A percentile compares a stretch with the other conserved stretches of the same genome.
These are phyloP conservation scores for Whitmania pigra DNA, from an alignment of 1,140 invertebrate genomes.

Conservation along the genomic window DNA sequence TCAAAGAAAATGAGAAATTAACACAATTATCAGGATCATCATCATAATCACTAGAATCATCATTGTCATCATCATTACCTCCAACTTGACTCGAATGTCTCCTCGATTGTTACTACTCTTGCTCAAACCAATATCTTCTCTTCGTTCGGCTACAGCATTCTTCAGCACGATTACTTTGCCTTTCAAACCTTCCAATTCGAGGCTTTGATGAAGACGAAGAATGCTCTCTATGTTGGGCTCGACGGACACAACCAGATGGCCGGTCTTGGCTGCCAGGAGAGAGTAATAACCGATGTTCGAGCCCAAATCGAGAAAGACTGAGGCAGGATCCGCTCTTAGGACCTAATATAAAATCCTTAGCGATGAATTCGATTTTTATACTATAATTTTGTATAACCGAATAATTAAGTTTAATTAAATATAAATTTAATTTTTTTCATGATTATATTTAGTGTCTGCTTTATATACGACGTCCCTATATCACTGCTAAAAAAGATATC, in stretches of 20 bases:
- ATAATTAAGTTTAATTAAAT: too few species aligned
- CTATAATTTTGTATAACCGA: too few species aligned
- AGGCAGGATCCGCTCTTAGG: conserved; percentile 26
- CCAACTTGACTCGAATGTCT: conserved; percentile 28
- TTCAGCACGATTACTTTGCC: conserved; percentile 29
- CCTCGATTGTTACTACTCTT: conserved; percentile 32
- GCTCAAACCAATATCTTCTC: conserved; percentile 27
- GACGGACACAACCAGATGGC: conserved; percentile 33
- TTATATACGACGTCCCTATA: too few species aligned
- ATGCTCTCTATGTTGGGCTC: conserved; percentile 32
- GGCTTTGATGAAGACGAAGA: conserved; percentile 28
- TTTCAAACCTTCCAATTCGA: conserved; percentile 26
- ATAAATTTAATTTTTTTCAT: too few species aligned
- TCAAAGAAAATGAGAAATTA: not conserved
- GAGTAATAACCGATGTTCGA: conserved; percentile 36
- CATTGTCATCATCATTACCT: conserved; percentile 3
- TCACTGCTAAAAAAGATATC: too few species aligned
- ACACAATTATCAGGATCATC: conserved; percentile 1
- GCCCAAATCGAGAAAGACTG: conserved; percentile 33
- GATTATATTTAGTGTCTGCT: too few species aligned
- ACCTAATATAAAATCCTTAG: conserved; percentile 26
- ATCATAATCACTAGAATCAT: not conserved
- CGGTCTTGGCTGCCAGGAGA: conserved; percentile 30
- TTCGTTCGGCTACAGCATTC: conserved; percentile 31
- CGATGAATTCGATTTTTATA: too few species aligned